Base-by-base conservation (phyloP, 2,888 invertebrate genomes). In the Athalia circularis region DNA sequence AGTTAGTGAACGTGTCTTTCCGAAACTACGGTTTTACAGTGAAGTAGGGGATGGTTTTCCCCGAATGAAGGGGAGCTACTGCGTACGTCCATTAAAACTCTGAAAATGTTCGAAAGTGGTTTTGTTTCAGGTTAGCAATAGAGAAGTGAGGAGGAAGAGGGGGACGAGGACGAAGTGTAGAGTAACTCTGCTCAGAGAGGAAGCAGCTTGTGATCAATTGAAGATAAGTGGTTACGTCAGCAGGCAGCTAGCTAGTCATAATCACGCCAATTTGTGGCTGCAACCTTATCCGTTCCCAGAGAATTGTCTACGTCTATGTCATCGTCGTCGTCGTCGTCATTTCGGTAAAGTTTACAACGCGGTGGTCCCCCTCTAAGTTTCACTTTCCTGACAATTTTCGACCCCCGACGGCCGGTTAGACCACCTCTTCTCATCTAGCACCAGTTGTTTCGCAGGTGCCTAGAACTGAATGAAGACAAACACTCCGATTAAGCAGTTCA, bases 141-240 rank as follows among this genome's bases (percentile, higher is more conserved):
- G 29, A 29, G 29, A 2, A 29, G 29, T 29, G 29, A 29, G 29
- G 29, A 29, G 29, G 29, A 29, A 29, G 0, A 29, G 29, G 29
- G 29, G n/a, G 72, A n/a, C 43, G 45, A n/a, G 15, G 64, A 29
- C 29, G 29, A 29, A 29, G 29, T n/a, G 47, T 67, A 43, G 62
- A 67, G 65, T 13, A 61, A 61, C 75, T 4, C 6, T 67, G 48
- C 47, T 43, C 43, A 29, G 6, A n/a, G 54, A 13, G 47, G 57
- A 50, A 48, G 82, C 84, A 82, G 81, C 64, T 62, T 78, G 79
- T 74, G 64, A 80, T 62, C 81, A 82, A 84, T 84, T 83, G 84
- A 82, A 81, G 81, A 78, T 79, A 82, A 84, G 83, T 83, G 82
- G 83, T 85, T 85, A 84, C 85, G 85, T 85, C 85, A 84, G 65